Percentiles rank a stretch among this genome's conserved stretches.
These are phyloP conservation scores for Drosophila mojavensis DNA, from an alignment of 1,140 invertebrate genomes.

Conservation along the genomic window DNA sequence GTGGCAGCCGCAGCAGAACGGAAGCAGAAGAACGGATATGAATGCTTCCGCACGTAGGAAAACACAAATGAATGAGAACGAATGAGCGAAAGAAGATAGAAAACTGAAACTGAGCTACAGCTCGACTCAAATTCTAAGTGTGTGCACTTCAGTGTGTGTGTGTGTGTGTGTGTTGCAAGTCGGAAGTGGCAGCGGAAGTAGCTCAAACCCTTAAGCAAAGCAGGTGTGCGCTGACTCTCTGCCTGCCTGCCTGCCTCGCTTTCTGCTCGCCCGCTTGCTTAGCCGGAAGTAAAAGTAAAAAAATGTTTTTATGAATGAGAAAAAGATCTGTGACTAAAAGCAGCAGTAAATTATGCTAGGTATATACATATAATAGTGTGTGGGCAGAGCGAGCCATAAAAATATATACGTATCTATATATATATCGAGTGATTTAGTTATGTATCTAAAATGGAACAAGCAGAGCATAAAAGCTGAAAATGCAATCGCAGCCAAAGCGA, in stretches of 20 bases:
- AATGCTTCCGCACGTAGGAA: constrained; percentile 72
- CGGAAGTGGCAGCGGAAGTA: constrained; percentile 29
- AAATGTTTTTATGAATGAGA: constrained; percentile 28
- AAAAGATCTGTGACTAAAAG: background rate
- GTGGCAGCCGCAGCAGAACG: constrained; percentile 18
- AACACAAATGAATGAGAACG: constrained; percentile 13
- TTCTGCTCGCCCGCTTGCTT: background rate
- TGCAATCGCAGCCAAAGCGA: constrained; percentile 8
- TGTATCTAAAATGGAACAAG: constrained; percentile 66
- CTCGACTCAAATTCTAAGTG: constrained; percentile 1
- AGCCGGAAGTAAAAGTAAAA: constrained; percentile 37
- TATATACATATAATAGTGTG: background rate
- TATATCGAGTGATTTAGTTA: constrained; percentile 7
- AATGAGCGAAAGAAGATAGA: constrained; percentile 29
- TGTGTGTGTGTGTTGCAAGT: constrained; percentile 4
- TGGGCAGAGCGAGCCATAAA: background rate
- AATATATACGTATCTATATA: constrained; percentile 12
- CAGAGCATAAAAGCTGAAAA: constrained; percentile 62
- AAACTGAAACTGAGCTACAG: constrained; percentile 39
- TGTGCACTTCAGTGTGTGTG: constrained; percentile 16
- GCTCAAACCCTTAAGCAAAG: constrained; percentile 13
- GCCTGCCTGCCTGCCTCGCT: constrained; percentile 1
- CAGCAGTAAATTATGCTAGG: constrained; percentile 6
- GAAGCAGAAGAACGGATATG: constrained; percentile 66
- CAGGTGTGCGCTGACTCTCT: background rate